These are phyloP conservation scores for Pheosia tremula DNA, from an alignment of 2,888 invertebrate genomes.

Conservation along the genomic window DNA sequence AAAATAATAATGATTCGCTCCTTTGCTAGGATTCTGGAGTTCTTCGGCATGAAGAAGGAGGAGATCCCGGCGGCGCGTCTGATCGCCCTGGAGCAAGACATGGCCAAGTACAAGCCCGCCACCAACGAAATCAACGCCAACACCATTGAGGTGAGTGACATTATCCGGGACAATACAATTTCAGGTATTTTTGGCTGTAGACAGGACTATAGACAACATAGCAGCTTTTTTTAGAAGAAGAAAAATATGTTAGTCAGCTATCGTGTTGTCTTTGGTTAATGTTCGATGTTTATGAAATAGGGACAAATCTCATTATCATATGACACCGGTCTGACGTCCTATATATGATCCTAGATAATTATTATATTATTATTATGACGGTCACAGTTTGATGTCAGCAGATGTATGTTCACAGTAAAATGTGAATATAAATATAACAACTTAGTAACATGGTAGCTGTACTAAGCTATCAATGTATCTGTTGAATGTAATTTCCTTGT, in stretches of 20 bases:
- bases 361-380: too few relatives aligned
- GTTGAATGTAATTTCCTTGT: not conserved
- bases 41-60: slow-evolving; percentile 99
- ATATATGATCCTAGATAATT: too few relatives aligned
- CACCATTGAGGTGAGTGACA: slow-evolving; percentile 81
- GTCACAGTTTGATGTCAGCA: too few relatives aligned
- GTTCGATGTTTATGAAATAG: too few relatives aligned
- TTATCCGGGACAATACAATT: not conserved
- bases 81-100: slow-evolving; percentile 97
- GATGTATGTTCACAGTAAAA: too few relatives aligned
- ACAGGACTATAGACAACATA: not conserved
- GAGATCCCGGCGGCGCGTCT: slow-evolving; percentile 95
- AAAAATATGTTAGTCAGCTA: too few relatives aligned
- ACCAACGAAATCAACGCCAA: slow-evolving; percentile 88
- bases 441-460: too few relatives aligned
- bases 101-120: slow-evolving; percentile 98
- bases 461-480: not conserved
- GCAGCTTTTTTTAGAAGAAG: not conserved
- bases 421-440: too few relatives aligned
- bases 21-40: slow-evolving; percentile 94
- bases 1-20: slow-evolving; percentile 3
- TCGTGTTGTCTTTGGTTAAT: too few relatives aligned
- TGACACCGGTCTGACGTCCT: too few relatives aligned
- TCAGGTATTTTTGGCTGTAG: not conserved
- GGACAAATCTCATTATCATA: too few relatives aligned